phyloP scores from a whole-genome alignment of 2,113 vertebrate species.

The Trochalopteron elliotii region DNA sequence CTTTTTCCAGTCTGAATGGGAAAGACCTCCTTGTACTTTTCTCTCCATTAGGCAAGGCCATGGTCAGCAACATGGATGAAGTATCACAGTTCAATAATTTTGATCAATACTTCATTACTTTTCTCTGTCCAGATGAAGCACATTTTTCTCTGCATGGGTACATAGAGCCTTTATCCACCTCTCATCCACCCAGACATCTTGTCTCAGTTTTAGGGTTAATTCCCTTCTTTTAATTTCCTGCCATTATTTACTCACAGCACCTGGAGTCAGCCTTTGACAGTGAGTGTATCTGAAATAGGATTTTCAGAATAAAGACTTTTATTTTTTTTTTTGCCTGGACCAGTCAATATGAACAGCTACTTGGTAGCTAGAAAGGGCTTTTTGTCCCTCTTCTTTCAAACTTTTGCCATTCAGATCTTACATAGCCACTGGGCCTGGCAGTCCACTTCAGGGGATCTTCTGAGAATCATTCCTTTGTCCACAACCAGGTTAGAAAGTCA shows the following conservation, averaged over 20 bases:
- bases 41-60: background rate
- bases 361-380: background rate
- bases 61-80: background rate
- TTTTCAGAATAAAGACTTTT: background rate
- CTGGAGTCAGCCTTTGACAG: background rate
- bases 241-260: background rate
- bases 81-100: background rate
- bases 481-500: background rate
- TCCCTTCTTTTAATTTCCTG: constrained; percentile 9
- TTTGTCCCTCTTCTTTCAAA: background rate
- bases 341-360: background rate
- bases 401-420: background rate
- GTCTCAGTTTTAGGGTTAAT: background rate
- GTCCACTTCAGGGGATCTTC: background rate
- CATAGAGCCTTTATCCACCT: background rate
- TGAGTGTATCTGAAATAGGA: background rate
- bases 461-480: background rate
- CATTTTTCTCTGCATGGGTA: background rate
- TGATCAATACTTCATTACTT: background rate
- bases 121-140: background rate
- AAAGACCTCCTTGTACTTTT: background rate
- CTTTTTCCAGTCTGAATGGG: background rate
- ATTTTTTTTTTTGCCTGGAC: background rate
- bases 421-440: background rate
- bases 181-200: background rate